Percentiles rank a stretch among this genome's conserved stretches.
Conservation (phyloP, 2,797 vertebrate genomes). For the Scarus forsteni region DNA sequence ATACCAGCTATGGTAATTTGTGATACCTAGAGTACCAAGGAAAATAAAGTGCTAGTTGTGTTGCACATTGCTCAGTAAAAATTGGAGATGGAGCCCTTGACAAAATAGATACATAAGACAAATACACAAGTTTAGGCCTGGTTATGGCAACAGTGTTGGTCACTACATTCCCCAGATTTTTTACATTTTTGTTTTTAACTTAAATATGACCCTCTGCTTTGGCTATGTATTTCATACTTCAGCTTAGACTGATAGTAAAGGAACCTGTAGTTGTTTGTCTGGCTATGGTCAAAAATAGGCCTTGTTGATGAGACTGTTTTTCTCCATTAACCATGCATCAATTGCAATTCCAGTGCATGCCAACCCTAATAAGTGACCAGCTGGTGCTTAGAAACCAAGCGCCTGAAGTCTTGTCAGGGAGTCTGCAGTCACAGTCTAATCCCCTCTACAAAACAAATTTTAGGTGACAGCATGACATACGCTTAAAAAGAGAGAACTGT, state of each 20-base stretch:
- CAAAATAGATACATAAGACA: no score
- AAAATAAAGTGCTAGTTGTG: no score
- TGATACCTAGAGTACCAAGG: no score
- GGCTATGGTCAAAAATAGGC: conserved; percentile 20
- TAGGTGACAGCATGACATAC: conserved; percentile 62
- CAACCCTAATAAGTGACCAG: conserved; percentile 72
- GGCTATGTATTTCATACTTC: conserved; percentile 7
- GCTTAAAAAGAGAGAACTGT: conserved; percentile 44
- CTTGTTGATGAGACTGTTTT: conserved; percentile 51
- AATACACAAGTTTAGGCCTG: no score
- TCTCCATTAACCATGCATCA: conserved; percentile 63
- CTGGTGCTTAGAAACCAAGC: conserved; percentile 57
- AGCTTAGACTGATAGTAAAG: conserved; percentile 8
- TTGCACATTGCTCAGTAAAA: no score
- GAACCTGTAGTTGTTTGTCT: conserved; percentile 7
- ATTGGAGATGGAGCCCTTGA: no score
- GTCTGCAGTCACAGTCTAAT: conserved; percentile 46
- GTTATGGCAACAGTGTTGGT: no score
- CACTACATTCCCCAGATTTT: neutral
- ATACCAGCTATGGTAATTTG: no score
- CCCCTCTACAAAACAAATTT: conserved; percentile 56
- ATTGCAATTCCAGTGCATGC: conserved; percentile 57
- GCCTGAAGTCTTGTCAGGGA: conserved; percentile 57
- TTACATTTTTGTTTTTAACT: conserved; percentile 2
- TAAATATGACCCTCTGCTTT: conserved; percentile 12